Evolutionary conservation across 2,113 vertebrate genomes (phyloP), one percentile per base, ranked within the genome.

Genomic region (Oryzias woworae): DNA sequence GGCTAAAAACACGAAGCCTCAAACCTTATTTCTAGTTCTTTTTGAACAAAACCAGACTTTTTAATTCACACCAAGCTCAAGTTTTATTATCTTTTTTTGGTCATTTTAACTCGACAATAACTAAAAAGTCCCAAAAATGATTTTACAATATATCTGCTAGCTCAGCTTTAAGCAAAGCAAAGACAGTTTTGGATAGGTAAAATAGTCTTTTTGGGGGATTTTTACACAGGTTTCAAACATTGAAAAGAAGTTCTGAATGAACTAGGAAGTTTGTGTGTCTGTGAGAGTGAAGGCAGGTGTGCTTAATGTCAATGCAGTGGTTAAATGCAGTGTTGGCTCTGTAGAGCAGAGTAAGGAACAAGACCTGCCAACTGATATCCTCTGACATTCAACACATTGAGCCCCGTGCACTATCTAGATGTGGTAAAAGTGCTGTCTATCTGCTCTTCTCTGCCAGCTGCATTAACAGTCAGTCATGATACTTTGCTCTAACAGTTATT

Each of bases 341-440:
- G 76, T 75, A 46, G 57, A 73, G 71, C 74, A 61, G 76, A 83
- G 71, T 66, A 28, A 58, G 58, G 77, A 72, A 78, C 69, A 36
- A 73, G 79, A 80, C 68, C 62, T 44, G 65, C 58, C 57, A 31
- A 61, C 77, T 81, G 76, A 82, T 86, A 80, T 58, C 75, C 59
- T 51, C 78, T 82, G 81, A 82, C 81, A 73, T 86, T 86, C 76
- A 83, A 68, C 76, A 62, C 84, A 78, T 75, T 36, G 36, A 36
- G 36, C 36, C 36, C 36, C 12, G 36, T 36, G 36, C 36, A 36
- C 36, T 85, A 72, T 84, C 78, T 82, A 68, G 61, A 65, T 65
- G 48, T 62, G 67, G 47, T 75, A 47, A 81, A 36, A 73, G 72
- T 76, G 67, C 64, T 79, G 73, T 80, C 79, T 80, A 79, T 72